Conservation (phyloP, 2,888 invertebrate genomes). For the Apodemia hepburni region DNA sequence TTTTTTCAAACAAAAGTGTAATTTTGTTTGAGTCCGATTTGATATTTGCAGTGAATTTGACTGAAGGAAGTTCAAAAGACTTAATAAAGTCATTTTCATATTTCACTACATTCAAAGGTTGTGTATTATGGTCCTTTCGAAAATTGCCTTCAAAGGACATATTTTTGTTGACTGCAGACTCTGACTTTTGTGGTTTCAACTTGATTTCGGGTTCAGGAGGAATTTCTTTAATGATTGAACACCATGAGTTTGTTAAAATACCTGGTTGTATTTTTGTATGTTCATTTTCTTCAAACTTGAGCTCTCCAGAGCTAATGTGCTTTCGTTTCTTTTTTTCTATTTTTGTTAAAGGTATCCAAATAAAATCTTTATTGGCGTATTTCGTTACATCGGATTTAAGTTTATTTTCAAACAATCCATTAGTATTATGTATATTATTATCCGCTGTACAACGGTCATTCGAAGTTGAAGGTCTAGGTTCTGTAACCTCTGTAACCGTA, state of each 20-base stretch:
- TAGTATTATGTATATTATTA: neutral
- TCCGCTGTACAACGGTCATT: slow-evolving; percentile 28
- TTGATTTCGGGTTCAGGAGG: neutral
- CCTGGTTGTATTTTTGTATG: neutral
- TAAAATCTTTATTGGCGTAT: slow-evolving; percentile 3
- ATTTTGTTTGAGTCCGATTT: neutral
- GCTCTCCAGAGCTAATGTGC: neutral
- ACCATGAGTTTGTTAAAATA: slow-evolving; percentile 4
- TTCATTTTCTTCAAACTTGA: neutral
- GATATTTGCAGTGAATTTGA: neutral
- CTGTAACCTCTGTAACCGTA: slow-evolving; percentile 60
- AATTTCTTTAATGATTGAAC: neutral
- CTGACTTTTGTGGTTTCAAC: neutral
- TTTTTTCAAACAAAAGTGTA: neutral
- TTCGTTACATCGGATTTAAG: neutral
- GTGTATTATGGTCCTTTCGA: neutral
- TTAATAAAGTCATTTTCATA: neutral
- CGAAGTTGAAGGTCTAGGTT: slow-evolving; percentile 39
- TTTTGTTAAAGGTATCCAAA: slow-evolving; percentile 11
- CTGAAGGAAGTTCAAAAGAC: neutral
- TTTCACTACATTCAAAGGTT: neutral
- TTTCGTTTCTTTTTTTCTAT: neutral
- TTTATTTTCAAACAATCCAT: neutral
- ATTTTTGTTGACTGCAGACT: neutral
- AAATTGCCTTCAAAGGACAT: neutral